These are phyloP conservation scores for Campylomormyrus numenius DNA, from an alignment of 2,113 vertebrate species.

Conservation along the genomic window DNA sequence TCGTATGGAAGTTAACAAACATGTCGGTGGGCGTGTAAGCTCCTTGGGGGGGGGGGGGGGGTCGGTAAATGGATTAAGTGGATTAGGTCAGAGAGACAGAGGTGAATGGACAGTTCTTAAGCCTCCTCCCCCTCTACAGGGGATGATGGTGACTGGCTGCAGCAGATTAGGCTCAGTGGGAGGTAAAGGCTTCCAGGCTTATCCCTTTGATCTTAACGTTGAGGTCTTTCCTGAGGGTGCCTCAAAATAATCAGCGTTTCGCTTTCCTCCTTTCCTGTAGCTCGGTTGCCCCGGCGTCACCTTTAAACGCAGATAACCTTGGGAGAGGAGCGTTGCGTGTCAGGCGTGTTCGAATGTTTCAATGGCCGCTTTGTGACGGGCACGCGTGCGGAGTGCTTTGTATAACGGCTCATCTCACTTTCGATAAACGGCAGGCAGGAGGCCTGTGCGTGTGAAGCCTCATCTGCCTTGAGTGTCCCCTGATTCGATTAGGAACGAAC, in stretches of 20 bases:
- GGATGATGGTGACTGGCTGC: not conserved
- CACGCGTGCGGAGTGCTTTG: not conserved
- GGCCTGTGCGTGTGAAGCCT: not conserved
- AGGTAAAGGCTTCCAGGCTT: not conserved
- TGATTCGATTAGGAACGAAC: not conserved
- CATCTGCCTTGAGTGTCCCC: not conserved
- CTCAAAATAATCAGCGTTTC: not conserved
- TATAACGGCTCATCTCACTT: not conserved
- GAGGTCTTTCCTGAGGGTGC: not conserved
- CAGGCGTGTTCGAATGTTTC: not conserved
- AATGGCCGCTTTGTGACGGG: not conserved
- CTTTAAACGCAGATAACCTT: not conserved
- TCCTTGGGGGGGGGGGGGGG: not conserved
- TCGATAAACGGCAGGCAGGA: not conserved
- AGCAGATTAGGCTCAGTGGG: not conserved
- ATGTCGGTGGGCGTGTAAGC: not conserved
- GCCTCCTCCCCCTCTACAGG: not conserved
- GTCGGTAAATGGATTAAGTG: conserved; percentile 11
- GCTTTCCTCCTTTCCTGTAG: not conserved
- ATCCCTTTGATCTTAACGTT: not conserved
- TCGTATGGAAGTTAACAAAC: not conserved
- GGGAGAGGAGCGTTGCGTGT: not conserved
- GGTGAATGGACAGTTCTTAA: not conserved
- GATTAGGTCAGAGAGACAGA: conserved; percentile 13
- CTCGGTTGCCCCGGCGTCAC: not conserved